A percentile compares a stretch with the other conserved stretches of the same genome.
phyloP scores from a whole-genome alignment of 1,140 invertebrate genomes.

The Antheraea pernyi region DNA sequence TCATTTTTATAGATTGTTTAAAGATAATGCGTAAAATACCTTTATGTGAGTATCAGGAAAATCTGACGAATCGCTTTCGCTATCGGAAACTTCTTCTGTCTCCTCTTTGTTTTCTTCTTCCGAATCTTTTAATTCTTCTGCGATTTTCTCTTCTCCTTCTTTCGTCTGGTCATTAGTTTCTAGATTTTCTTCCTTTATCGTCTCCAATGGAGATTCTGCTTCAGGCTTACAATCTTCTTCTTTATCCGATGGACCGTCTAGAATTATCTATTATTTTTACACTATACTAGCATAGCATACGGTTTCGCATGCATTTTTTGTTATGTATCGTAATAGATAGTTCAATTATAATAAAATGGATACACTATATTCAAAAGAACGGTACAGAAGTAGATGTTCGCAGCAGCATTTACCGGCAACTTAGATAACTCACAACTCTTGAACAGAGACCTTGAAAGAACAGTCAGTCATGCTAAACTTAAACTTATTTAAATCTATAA shows the following conservation, averaged over 20 bases:
- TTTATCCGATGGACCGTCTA: conserved; percentile 54
- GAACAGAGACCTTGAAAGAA: too few relatives aligned
- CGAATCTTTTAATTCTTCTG: conserved; percentile 9
- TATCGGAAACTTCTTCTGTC: conserved; percentile 24
- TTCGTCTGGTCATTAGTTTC: background rate
- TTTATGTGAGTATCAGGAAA: conserved; percentile 62
- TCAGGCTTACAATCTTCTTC: conserved; percentile 39
- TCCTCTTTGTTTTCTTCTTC: conserved; percentile 9
- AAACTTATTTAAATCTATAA: too few relatives aligned
- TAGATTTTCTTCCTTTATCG: conserved; percentile 27
- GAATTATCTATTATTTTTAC: background rate
- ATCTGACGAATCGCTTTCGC: conserved; percentile 38
- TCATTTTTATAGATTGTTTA: too few relatives aligned
- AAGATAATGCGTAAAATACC: conserved; percentile 25
- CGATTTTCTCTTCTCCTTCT: conserved; percentile 27
- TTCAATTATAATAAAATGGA: too few relatives aligned
- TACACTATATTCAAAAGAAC: too few relatives aligned
- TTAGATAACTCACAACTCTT: too few relatives aligned
- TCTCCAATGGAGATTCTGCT: conserved; percentile 20
- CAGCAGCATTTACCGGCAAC: too few relatives aligned
- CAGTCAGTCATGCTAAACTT: too few relatives aligned
- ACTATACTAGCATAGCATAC: too few relatives aligned
- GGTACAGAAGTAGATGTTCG: too few relatives aligned
- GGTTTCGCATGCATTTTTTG: too few relatives aligned
- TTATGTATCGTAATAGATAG: too few relatives aligned